Base-by-base conservation (phyloP, 2,113 vertebrate species). In the Aplodontia rufa region DNA sequence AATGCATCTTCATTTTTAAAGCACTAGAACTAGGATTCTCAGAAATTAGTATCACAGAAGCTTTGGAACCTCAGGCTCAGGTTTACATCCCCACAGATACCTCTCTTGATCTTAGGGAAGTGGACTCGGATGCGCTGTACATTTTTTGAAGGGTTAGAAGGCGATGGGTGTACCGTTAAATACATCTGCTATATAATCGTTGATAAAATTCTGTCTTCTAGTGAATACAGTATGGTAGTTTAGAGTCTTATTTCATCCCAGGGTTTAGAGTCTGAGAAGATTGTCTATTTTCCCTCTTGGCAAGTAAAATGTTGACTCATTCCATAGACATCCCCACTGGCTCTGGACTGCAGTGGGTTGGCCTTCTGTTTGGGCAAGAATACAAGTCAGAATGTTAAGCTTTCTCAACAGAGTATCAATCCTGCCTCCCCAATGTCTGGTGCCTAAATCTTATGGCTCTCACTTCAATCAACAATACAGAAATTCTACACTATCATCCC, bases 401-500 rank as follows among this genome's bases (percentile, higher is more conserved):
- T 49, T 93, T 94, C 74, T 82, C 42, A 93, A 86, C 22, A 81
- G 60, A 78, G 86, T 83, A 83, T 89, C 83, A 93, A 28, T 79
- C 62, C 89, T 79, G 49, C 42, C 37, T 97, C 90, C 79, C 74
- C 6, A 20, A 78, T 86, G 92, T 71, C 86, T 89, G n/a, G 30
- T 66, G 37, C 87, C 66, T 88, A 86, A 95, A 80, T 90, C 87
- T 93, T 88, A 93, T 0, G 40, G 62, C 75, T 93, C 55, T 94
- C 55, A 87, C 68, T 94, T 95, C 90, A 89, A 22, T 78, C 6
- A 6, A 82, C 68, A 69, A 37, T 86, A 20, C 13, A 94, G 69
- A 94, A 94, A 94, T 51, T 78, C 90, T 87, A 55, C 74, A 35
- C 72, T 35, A n/a, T 19, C 69, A 53, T 32, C 68, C 32, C 10